Conservation (phyloP, 2,113 vertebrate genomes). For the Syrrhaptes paradoxus region DNA sequence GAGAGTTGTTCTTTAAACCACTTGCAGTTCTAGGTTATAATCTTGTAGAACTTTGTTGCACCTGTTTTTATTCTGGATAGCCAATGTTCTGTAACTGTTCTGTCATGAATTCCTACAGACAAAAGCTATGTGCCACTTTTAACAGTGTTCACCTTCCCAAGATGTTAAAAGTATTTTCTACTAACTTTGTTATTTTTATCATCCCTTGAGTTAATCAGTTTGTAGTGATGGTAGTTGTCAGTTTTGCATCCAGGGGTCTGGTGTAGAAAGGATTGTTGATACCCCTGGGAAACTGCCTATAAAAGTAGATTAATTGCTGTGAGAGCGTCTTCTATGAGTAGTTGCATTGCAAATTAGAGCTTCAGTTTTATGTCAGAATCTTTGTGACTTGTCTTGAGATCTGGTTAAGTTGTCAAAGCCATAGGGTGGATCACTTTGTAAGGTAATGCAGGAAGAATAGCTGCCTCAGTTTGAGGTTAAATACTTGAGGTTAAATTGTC, state of each 20-base stretch:
- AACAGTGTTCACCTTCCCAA: not conserved
- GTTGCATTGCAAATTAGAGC: not conserved
- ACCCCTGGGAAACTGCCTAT: not conserved
- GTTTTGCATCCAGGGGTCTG: not conserved
- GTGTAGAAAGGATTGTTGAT: not conserved
- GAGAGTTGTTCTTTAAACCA: not conserved
- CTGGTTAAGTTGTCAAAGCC: not conserved
- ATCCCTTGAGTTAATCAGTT: not conserved
- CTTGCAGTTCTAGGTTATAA: accelerated
- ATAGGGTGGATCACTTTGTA: not conserved
- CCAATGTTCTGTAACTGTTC: not conserved
- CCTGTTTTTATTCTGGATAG: not conserved
- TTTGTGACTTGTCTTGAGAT: not conserved
- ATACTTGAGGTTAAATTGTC: not conserved
- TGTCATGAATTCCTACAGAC: not conserved
- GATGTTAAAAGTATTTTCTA: not conserved
- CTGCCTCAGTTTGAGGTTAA: not conserved
- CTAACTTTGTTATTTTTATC: not conserved
- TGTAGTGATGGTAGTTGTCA: not conserved
- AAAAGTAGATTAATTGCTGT: not conserved
- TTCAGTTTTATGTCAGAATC: not conserved
- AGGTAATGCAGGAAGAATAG: not conserved
- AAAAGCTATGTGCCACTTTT: not conserved
- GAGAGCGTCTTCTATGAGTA: not conserved
- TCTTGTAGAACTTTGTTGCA: not conserved